Percentiles rank a stretch among this genome's conserved stretches.
phyloP scores from a whole-genome alignment of 2,113 vertebrate species.

The Piaya cayana region DNA sequence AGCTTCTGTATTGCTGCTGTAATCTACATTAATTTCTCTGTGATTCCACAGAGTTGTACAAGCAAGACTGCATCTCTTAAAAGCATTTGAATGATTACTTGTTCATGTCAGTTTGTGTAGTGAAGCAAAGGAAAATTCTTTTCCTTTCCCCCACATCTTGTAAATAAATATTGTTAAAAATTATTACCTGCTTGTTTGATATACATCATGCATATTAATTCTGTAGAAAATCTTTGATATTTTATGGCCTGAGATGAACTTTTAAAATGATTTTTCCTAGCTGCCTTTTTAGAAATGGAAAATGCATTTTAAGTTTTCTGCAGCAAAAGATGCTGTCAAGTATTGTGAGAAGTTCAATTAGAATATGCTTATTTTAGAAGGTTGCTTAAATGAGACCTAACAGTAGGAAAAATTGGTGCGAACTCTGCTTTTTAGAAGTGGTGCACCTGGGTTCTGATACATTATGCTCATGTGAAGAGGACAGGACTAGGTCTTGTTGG shows the following conservation, averaged over 20 bases:
- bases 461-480: constrained; percentile 41
- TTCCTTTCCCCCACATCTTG: not conserved
- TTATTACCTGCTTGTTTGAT: constrained; percentile 18
- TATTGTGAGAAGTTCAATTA: constrained; percentile 23
- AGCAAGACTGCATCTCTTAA: constrained; percentile 61
- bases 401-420: constrained; percentile 20
- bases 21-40: constrained; percentile 70
- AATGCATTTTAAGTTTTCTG: not conserved
- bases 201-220: constrained; percentile 17
- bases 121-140: constrained; percentile 40
- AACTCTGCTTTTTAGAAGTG: constrained; percentile 50
- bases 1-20: constrained; percentile 67
- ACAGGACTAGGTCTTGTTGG: constrained; percentile 25
- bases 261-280: not conserved
- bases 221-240: not conserved
- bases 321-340: not conserved
- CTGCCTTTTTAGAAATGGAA: not conserved
- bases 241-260: constrained; percentile 24
- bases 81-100: constrained; percentile 68
- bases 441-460: constrained; percentile 54
- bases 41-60: constrained; percentile 47
- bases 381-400: constrained; percentile 39
- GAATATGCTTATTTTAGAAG: constrained; percentile 47
- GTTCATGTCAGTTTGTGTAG: constrained; percentile 36
- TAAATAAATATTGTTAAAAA: constrained; percentile 43